These are phyloP conservation scores for Drosophila maculinotata DNA, from an alignment of 2,888 invertebrate species.

Conservation along the genomic window DNA sequence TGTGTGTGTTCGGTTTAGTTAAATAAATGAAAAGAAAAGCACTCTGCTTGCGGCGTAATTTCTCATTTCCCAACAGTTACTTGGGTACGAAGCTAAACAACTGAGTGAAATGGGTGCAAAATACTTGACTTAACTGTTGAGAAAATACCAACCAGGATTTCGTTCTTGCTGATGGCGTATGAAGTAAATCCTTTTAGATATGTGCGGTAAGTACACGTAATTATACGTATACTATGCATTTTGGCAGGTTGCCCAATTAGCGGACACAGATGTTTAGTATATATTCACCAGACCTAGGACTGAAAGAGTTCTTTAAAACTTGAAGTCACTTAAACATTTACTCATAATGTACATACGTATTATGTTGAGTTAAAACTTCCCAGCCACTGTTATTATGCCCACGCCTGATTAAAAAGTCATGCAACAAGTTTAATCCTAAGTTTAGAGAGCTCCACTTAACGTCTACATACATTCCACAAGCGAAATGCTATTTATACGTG, in stretches of 20 bases:
- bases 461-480: not conserved
- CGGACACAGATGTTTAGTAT: not conserved
- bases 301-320: not conserved
- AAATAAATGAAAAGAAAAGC: constrained; percentile 31
- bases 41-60: constrained; percentile 33
- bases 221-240: not conserved
- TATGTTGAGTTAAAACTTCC: not conserved
- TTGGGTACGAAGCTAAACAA: constrained; percentile 16
- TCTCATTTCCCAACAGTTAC: constrained; percentile 32
- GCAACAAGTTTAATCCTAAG: constrained; percentile 43
- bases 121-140: not conserved
- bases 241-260: not conserved
- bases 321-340: constrained; percentile 1
- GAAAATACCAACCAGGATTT: constrained; percentile 5
- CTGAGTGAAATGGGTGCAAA: constrained; percentile 1
- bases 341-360: not conserved
- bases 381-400: not conserved
- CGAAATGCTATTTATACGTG: constrained; percentile 2
- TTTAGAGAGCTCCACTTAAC: constrained; percentile 9
- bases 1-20: constrained; percentile 8
- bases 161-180: not conserved
- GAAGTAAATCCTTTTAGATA: constrained; percentile 4
- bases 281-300: not conserved
- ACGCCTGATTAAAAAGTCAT: not conserved
- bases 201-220: not conserved